Base-by-base conservation (phyloP, 2,113 vertebrate genomes). In the Hemiprocne comata region DNA sequence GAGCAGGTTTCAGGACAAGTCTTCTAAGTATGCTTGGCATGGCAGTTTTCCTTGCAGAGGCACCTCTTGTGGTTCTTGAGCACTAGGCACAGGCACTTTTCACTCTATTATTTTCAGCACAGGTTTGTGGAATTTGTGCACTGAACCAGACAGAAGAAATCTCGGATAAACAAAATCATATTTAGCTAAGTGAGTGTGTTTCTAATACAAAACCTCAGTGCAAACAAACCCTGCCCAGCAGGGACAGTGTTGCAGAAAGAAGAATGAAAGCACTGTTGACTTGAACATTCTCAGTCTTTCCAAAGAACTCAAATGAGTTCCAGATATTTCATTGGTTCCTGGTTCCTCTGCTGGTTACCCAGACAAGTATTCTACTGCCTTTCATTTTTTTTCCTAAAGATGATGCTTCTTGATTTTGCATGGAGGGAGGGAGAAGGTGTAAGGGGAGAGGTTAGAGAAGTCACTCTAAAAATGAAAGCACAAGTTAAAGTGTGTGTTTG, bases 191-290 rank as follows among this genome's bases (percentile, higher is more conserved):
- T 31, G 61, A 78, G 40, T 44, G 50, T 92, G 61, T 87, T 92
- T 94, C 74, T 89, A 91, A 76, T 69, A 73, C 84, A 94, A 95
- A 87, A 82, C 61, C 87, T 85, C 81, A 82, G 66, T 9, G 55
- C 80, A 94, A 95, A 95, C 36, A 96, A 94, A 79, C 57, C 57
- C 25, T 91, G 34, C 66, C 74, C 58, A 46, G 21, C 24, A 65
- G 57, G 53, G 72, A 51, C 71, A 88, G 38, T 33, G 21, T 25
- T 61, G 46, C 29, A 87, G 88, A 57, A 87, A 53, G 46, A 16
- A 64, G 48, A 89, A 48, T 24, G 64, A 69, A n/a, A 76, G 19
- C 51, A 46, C 74, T 91, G 75, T 85, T 79, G 64, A 54, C 78
- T 66, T 34, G 48, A 86, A 67, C 0, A 0, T 48, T 91, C 54